A percentile compares a stretch with the other conserved stretches of the same genome.
These are phyloP conservation scores for Brachionus manjavacas DNA, from an alignment of 1,140 invertebrate species.

Conservation along the genomic window DNA sequence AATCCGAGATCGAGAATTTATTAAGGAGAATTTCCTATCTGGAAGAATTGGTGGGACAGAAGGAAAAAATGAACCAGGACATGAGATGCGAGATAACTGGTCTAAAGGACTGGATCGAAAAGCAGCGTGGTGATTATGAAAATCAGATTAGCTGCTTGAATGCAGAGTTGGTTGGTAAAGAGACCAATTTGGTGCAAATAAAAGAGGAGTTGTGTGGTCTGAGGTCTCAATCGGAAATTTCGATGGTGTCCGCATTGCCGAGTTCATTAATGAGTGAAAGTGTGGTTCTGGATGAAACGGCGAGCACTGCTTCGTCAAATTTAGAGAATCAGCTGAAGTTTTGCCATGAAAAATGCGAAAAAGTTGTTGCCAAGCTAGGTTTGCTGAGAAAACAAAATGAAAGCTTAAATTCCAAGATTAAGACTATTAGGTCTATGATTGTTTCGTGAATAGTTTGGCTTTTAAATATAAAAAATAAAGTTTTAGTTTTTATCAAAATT, in stretches of 20 bases:
- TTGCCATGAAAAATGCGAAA: conserved; percentile 33
- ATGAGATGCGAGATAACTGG: not conserved
- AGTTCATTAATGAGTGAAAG: not conserved
- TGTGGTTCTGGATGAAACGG: not conserved
- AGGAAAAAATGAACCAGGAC: conserved; percentile 10
- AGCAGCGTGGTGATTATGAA: not conserved
- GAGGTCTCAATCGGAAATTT: not conserved
- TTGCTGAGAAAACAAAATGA: conserved; percentile 12
- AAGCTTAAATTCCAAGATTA: conserved; percentile 15
- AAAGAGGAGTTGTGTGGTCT: not conserved
- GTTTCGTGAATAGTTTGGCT: not conserved
- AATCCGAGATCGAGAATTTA: not conserved
- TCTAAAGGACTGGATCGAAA: not conserved
- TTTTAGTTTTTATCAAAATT: not conserved
- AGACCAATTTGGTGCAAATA: not conserved
- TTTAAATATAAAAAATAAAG: not conserved
- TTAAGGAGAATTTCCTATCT: not conserved
- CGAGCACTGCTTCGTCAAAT: not conserved
- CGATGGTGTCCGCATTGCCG: not conserved
- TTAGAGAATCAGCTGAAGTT: conserved; percentile 16
- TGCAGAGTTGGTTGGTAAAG: not conserved
- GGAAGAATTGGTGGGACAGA: not conserved
- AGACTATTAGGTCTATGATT: conserved; percentile 30
- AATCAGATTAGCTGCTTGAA: not conserved
- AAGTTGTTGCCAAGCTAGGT: conserved; percentile 4